Evolutionary conservation across 2,113 vertebrate species (phyloP), one percentile per base, ranked within the genome.

Genomic region (Corydoras maculifer): DNA sequence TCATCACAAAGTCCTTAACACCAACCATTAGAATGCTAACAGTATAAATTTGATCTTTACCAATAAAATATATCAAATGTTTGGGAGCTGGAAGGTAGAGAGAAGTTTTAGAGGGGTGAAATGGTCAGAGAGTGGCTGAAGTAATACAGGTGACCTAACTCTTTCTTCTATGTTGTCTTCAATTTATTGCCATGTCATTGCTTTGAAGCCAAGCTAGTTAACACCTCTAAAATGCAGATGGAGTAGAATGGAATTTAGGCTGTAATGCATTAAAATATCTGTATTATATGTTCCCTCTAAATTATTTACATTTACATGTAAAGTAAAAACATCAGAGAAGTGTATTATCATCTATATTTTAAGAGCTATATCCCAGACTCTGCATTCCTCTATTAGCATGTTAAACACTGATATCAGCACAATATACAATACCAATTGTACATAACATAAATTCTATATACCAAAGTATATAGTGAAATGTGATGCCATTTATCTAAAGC

Each of bases 131-230:
- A 65, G 69, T 70, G 72, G 48, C 74, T 74, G 72, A 70, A 72
- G 59, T 69, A 65, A 58, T 54, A 72, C 81, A 82, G 78, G 81
- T 82, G 81, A 72, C 72, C 58, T 60, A 61, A 32, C 61, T 62
- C 49, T 70, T 78, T 78, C 77, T 78, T 76, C 67, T 51, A 79
- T 63, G 65, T 60, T 72, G 65, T 76, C 75, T 72, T 74, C 72
- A 72, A 79, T 83, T 83, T 83, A 83, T 77, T 78, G 80, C 82
- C 78, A 66, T 73, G 72, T 57, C 49, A 59, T 80, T 65, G 74
- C 77, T 80, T 81, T 80, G 80, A 80, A 73, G 79, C 77, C 62
- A 77, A 25, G 77, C 74, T 69, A 75, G 75, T 51, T 60, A 78
- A 75, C 75, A 80, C 78, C 78, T 80, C 73, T 81, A 65, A 77